Conservation (phyloP, 1,140 invertebrate genomes). For the Polypedilum vanderplanki region DNA sequence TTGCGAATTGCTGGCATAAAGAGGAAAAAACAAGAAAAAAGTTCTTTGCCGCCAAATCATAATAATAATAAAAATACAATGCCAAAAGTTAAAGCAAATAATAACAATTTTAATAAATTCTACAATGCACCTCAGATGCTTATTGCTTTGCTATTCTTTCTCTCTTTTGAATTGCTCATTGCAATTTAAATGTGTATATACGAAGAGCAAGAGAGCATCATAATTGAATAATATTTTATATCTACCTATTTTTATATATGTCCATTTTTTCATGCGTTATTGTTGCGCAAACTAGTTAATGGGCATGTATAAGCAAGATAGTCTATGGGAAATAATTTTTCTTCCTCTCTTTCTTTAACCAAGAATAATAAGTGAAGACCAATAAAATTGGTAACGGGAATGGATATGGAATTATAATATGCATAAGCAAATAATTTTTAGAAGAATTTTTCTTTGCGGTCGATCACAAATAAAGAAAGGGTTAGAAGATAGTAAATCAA, state of each 20-base stretch:
- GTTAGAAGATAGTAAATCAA: conserved; percentile 7
- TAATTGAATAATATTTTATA: conserved; percentile 20
- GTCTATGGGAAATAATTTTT: not conserved
- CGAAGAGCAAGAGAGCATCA: not conserved
- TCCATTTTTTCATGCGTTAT: conserved; percentile 7
- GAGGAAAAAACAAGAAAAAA: not conserved
- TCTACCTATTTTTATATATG: not conserved
- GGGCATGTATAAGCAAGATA: not conserved
- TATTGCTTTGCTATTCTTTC: not conserved
- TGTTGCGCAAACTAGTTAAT: conserved; percentile 17
- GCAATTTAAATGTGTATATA: conserved; percentile 6
- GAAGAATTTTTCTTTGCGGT: not conserved
- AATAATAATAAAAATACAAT: conserved; percentile 7
- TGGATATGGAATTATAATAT: conserved; percentile 7
- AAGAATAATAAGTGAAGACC: not conserved
- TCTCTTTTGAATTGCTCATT: not conserved
- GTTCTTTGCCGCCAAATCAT: not conserved
- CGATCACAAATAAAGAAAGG: not conserved
- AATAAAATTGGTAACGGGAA: conserved; percentile 7
- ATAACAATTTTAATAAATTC: not conserved
- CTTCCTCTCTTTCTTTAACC: not conserved
- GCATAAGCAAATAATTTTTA: conserved; percentile 7
- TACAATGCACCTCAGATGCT: not conserved
- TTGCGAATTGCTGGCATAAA: not conserved
- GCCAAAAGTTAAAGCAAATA: conserved; percentile 7